phyloP scores from a whole-genome alignment of 1,140 invertebrate genomes.

The Phymorhynchus buccinoides region DNA sequence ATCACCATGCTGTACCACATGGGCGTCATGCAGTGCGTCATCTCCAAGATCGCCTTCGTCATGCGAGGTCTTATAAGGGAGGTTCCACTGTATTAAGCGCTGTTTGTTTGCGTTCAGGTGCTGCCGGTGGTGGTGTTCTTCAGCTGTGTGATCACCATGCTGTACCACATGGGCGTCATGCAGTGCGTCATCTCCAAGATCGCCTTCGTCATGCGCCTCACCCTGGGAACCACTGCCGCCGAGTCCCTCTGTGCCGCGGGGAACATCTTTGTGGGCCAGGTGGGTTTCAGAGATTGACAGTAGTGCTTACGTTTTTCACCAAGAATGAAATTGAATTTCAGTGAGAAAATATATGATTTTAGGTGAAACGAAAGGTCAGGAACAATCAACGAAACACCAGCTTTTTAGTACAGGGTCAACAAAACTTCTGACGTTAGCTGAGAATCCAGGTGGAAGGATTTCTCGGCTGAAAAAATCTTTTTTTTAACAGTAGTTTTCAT shows the following conservation, averaged over 20 bases:
- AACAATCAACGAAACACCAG: no score
- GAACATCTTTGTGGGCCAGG: slow-evolving; percentile 73
- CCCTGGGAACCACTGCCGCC: slow-evolving; percentile 66
- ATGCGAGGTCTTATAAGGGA: no score
- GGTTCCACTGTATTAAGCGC: no score
- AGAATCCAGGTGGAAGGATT: no score
- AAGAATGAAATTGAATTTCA: no score
- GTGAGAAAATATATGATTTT: no score
- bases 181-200: slow-evolving; percentile 67
- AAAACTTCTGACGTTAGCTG: no score
- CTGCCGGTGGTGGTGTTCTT: slow-evolving; percentile 72
- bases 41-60: slow-evolving; percentile 61
- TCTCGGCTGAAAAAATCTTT: no score
- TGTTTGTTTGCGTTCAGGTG: slow-evolving; percentile 62
- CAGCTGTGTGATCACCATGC: slow-evolving; percentile 66
- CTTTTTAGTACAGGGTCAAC: no score
- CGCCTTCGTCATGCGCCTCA: slow-evolving; percentile 61
- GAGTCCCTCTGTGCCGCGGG: slow-evolving; percentile 71
- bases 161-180: slow-evolving; percentile 71
- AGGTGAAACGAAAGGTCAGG: no score
- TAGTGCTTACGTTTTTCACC: not conserved
- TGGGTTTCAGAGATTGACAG: slow-evolving; percentile 37
- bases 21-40: slow-evolving; percentile 70
- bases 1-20: slow-evolving; percentile 68
- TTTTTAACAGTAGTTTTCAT: no score